A percentile compares a stretch with the other conserved stretches of the same genome.
Evolutionary conservation across 1,140 invertebrate species (phyloP).

Genomic region (Stegodyphus mimosarum): DNA sequence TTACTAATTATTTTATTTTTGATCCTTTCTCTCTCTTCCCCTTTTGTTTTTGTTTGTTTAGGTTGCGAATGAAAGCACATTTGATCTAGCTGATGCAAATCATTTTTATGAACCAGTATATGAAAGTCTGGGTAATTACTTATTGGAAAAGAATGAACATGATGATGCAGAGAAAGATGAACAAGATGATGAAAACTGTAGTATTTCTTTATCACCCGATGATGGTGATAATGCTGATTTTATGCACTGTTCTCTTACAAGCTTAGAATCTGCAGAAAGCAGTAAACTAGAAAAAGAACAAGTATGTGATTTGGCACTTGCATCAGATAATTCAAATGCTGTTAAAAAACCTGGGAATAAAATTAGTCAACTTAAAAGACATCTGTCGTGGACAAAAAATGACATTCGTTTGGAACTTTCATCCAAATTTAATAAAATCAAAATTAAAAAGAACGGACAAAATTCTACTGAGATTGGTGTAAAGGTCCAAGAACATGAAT

Average conservation of each 20-base stretch:
- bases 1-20: no score
- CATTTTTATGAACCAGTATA: conserved; percentile 65
- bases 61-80: conserved; percentile 56
- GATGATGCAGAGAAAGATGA: conserved; percentile 55
- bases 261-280: conserved; percentile 44
- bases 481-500: conserved; percentile 61
- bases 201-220: conserved; percentile 62
- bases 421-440: conserved; percentile 63
- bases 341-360: conserved; percentile 29
- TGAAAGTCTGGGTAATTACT: conserved; percentile 63
- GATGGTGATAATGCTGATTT: conserved; percentile 55
- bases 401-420: conserved; percentile 64
- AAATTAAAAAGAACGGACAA: conserved; percentile 63
- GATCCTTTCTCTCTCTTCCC: no score
- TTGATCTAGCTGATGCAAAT: conserved; percentile 46
- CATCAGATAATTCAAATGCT: neutral
- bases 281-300: conserved; percentile 31
- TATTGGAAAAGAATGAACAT: conserved; percentile 15
- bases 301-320: neutral
- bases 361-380: conserved; percentile 60
- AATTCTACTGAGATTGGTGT: conserved; percentile 61
- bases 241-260: conserved; percentile 40
- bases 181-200: conserved; percentile 61
- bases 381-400: conserved; percentile 65
- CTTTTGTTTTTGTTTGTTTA: conserved; percentile 4